These are phyloP conservation scores for Aleadryas rufinucha DNA, from an alignment of 2,113 vertebrate genomes.

Conservation along the genomic window DNA sequence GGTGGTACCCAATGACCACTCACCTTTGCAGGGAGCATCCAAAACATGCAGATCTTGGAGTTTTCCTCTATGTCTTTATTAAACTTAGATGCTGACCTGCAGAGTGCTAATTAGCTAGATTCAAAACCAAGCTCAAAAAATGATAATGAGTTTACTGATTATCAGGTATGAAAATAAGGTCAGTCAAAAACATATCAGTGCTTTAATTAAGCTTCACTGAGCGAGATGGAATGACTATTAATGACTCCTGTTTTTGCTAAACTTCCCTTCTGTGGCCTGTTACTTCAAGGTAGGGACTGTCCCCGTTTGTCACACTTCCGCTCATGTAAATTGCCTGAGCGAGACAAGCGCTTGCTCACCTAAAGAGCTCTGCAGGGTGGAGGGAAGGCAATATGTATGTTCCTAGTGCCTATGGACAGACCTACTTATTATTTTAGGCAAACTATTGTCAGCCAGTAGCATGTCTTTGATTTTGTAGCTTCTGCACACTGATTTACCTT, in stretches of 20 bases:
- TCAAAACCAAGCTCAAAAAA: conserved; percentile 16
- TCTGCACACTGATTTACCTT: not conserved
- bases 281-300: conserved; percentile 72
- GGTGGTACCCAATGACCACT: not conserved
- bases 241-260: conserved; percentile 67
- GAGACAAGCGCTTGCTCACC: not conserved
- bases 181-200: conserved; percentile 52
- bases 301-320: conserved; percentile 69
- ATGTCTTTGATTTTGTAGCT: not conserved
- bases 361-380: not conserved
- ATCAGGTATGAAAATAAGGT: conserved; percentile 70
- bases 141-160: conserved; percentile 53
- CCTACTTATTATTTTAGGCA: conserved; percentile 37
- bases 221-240: conserved; percentile 36
- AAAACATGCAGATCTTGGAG: not conserved
- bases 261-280: conserved; percentile 69
- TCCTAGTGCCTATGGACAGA: not conserved
- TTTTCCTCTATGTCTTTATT: not conserved
- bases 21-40: not conserved
- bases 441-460: not conserved
- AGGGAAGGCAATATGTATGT: not conserved
- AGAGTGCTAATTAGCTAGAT: not conserved
- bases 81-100: not conserved
- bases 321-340: conserved; percentile 69
- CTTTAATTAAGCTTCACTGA: conserved; percentile 67